phyloP scores from a whole-genome alignment of 2,113 vertebrate species.

The Tyrannus savana region DNA sequence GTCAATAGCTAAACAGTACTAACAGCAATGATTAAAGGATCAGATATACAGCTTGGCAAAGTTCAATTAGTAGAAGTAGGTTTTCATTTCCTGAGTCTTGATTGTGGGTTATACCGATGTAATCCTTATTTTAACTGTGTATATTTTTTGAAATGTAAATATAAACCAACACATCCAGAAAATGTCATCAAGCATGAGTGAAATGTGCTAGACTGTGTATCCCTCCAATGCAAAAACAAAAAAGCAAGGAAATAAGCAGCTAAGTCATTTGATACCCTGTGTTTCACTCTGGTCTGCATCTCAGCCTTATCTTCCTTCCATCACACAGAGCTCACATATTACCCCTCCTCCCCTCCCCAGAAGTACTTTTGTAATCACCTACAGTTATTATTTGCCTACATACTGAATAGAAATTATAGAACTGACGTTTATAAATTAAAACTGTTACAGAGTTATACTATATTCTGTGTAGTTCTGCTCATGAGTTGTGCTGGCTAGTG shows the following conservation, averaged over 20 bases:
- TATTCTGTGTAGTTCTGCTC: not conserved
- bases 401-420: not conserved
- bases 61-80: slow-evolving; percentile 14
- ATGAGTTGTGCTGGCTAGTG: not conserved
- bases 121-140: slow-evolving; percentile 2
- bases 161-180: not conserved
- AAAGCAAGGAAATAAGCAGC: not conserved
- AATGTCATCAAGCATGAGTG: not conserved
- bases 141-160: slow-evolving; percentile 20
- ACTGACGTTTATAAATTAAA: not conserved
- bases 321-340: not conserved
- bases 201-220: not conserved
- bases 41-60: not conserved
- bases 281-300: not conserved
- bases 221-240: not conserved
- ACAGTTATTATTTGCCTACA: not conserved
- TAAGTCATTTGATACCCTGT: not conserved
- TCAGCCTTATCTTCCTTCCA: not conserved
- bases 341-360: not conserved
- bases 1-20: not conserved
- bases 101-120: not conserved
- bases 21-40: slow-evolving; percentile 8
- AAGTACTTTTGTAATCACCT: not conserved
- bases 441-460: not conserved
- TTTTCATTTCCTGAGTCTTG: slow-evolving; percentile 30